phyloP scores from a whole-genome alignment of 2,113 vertebrate genomes.

The Cavia porcellus region DNA sequence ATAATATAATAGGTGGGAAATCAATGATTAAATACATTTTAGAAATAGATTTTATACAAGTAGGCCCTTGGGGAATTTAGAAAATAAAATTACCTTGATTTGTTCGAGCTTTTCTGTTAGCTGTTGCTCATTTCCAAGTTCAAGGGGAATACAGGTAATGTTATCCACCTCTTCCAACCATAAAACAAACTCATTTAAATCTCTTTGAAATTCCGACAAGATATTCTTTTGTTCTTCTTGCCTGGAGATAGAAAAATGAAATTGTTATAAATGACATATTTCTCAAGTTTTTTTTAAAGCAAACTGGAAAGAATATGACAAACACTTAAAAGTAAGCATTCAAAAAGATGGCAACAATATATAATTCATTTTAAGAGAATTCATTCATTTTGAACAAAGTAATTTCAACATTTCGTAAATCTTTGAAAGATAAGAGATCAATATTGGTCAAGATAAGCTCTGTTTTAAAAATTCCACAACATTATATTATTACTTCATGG shows the following conservation, averaged over 20 bases:
- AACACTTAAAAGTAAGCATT: background rate
- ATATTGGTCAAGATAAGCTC: conserved; percentile 12
- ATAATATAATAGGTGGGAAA: conserved; percentile 38
- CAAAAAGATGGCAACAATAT: conserved; percentile 7
- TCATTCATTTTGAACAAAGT: background rate
- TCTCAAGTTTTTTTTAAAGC: conserved; percentile 30
- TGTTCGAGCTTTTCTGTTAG: conserved; percentile 92
- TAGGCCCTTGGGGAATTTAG: background rate
- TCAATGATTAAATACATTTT: conserved; percentile 49
- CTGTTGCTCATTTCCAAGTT: conserved; percentile 92
- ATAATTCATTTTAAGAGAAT: conserved; percentile 48
- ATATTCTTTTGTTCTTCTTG: conserved; percentile 91
- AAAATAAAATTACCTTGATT: conserved; percentile 92
- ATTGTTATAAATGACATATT: conserved; percentile 53
- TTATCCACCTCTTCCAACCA: conserved; percentile 94
- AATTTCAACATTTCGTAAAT: conserved; percentile 38
- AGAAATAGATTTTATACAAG: conserved; percentile 58
- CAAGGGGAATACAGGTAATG: conserved; percentile 86
- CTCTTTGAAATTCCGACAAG: conserved; percentile 91
- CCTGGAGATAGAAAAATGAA: conserved; percentile 85
- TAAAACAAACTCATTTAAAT: conserved; percentile 92
- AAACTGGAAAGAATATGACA: conserved; percentile 12
- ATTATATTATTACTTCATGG: background rate
- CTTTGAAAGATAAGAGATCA: background rate
- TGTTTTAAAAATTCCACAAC: conserved; percentile 3